phyloP scores from a whole-genome alignment of 2,797 vertebrate species.

The Darevskia nairensis region DNA sequence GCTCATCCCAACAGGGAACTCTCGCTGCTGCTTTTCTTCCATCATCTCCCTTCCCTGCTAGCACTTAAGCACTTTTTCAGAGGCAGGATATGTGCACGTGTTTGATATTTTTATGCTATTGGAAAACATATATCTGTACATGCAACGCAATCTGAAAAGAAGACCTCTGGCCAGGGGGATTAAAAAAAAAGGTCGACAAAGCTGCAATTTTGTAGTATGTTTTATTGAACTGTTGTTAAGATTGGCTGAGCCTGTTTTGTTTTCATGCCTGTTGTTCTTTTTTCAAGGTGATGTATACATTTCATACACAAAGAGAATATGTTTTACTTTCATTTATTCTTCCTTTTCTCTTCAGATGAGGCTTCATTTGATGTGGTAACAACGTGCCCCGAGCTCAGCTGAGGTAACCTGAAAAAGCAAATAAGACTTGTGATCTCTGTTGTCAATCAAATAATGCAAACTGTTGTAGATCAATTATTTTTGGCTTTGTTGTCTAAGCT shows the following conservation, averaged over 20 bases:
- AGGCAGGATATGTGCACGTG: background rate
- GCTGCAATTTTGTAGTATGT: conserved; percentile 19
- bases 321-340: conserved; percentile 8
- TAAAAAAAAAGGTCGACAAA: conserved; percentile 32
- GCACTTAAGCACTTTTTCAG: no score
- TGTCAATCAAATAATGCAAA: conserved; percentile 25
- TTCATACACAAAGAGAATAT: conserved; percentile 38
- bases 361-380: conserved; percentile 40
- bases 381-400: background rate
- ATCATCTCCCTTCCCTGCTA: background rate
- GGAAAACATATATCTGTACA: background rate
- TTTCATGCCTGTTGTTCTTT: background rate
- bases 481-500: conserved; percentile 12
- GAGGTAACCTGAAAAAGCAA: conserved; percentile 63
- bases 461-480: background rate
- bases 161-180: conserved; percentile 3
- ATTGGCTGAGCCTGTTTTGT: conserved; percentile 12
- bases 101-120: background rate
- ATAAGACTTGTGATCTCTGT: conserved; percentile 49
- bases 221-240: conserved; percentile 51
- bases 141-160: background rate
- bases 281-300: conserved; percentile 42
- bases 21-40: background rate
- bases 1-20: background rate
- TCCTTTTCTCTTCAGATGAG: conserved; percentile 34